Evolutionary conservation across 2,888 invertebrate species (phyloP).

Genomic region (Microctonus aethiopoides): DNA sequence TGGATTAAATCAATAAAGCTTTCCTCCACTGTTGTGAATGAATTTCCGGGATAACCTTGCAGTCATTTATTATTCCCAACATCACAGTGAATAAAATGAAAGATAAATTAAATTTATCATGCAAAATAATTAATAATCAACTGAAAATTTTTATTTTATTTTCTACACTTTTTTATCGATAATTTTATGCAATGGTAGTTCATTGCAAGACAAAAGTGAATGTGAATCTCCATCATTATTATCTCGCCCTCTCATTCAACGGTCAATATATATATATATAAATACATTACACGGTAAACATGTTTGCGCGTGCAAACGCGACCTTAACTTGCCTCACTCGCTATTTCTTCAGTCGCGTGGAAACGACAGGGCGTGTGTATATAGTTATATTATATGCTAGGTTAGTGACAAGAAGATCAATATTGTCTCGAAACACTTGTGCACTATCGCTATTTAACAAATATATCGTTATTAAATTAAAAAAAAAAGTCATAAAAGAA

Average conservation of each 20-base stretch:
- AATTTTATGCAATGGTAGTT: neutral
- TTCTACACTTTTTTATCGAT: neutral
- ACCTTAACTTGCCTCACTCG: slow-evolving; percentile 37
- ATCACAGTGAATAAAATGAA: neutral
- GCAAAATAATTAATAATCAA: neutral
- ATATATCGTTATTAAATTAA: neutral
- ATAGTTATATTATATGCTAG: slow-evolving; percentile 39
- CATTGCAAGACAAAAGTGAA: neutral
- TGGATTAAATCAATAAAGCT: slow-evolving; percentile 26
- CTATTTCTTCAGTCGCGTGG: slow-evolving; percentile 19
- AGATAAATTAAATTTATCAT: neutral
- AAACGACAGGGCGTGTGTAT: slow-evolving; percentile 16
- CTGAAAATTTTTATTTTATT: neutral
- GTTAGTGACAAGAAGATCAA: slow-evolving; percentile 55
- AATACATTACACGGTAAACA: neutral
- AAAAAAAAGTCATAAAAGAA: neutral
- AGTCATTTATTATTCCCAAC: neutral
- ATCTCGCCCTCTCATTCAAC: neutral
- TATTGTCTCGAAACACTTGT: slow-evolving; percentile 44
- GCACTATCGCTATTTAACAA: neutral
- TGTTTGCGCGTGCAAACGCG: slow-evolving; percentile 32
- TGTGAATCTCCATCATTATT: neutral
- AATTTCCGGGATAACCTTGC: slow-evolving; percentile 20
- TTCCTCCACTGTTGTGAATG: slow-evolving; percentile 3
- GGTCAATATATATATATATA: neutral